Evolutionary conservation across 2,113 vertebrate species (phyloP).

Genomic region (Odobenus rosmarus): DNA sequence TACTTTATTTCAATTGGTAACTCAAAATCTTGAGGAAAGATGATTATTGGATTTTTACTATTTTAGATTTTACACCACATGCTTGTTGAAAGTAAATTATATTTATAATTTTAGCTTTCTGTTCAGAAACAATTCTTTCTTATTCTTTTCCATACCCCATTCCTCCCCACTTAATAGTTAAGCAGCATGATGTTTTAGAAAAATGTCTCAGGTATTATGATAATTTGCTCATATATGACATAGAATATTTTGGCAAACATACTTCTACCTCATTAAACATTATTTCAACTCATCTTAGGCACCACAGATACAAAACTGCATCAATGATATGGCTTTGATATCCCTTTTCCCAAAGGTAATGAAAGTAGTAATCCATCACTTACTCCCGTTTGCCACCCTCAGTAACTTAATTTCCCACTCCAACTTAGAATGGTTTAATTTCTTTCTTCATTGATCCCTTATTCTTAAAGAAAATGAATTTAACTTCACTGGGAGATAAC

Average conservation of each 20-base stretch:
- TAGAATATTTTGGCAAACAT: background rate
- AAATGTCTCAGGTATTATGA: background rate
- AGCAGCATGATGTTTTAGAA: background rate
- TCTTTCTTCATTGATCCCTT: slow-evolving; percentile 65
- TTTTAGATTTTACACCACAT: slow-evolving; percentile 3
- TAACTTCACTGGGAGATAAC: slow-evolving; percentile 26
- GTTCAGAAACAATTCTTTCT: background rate
- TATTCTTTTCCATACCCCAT: background rate
- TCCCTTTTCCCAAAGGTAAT: slow-evolving; percentile 35
- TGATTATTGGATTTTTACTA: slow-evolving; percentile 2
- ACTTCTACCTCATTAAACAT: background rate
- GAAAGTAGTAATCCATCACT: slow-evolving; percentile 52
- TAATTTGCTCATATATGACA: background rate
- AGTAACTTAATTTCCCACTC: slow-evolving; percentile 63
- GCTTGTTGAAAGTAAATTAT: slow-evolving; percentile 31
- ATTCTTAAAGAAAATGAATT: slow-evolving; percentile 67
- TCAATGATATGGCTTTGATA: slow-evolving; percentile 35
- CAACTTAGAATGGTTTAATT: slow-evolving; percentile 61
- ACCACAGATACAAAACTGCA: slow-evolving; percentile 2
- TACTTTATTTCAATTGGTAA: background rate
- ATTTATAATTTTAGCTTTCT: slow-evolving; percentile 12
- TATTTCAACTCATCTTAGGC: background rate
- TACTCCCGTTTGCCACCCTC: slow-evolving; percentile 49
- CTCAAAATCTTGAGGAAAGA: background rate
- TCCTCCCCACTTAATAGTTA: background rate